A percentile compares a stretch with the other conserved stretches of the same genome.
phyloP scores from a whole-genome alignment of 2,797 vertebrate species.

The Ibycter americanus region DNA sequence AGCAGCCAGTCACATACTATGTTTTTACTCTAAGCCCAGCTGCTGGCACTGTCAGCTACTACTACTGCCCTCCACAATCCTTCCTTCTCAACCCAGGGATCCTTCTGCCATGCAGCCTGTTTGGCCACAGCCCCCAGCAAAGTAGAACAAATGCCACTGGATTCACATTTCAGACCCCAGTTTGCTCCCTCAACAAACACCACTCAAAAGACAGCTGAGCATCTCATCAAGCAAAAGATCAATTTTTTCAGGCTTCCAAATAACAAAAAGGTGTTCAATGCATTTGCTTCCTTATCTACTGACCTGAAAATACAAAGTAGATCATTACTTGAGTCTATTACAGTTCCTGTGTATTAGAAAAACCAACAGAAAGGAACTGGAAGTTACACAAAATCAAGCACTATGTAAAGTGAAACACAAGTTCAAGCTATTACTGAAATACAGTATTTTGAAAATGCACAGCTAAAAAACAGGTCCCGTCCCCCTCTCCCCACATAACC shows the following conservation, averaged over 20 bases:
- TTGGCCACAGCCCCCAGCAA: accelerated
- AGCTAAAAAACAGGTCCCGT: background rate
- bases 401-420: background rate
- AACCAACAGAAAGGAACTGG: background rate
- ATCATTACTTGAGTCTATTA: background rate
- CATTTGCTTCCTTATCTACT: background rate
- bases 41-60: background rate
- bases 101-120: background rate
- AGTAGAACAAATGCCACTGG: accelerated
- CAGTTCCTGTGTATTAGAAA: background rate
- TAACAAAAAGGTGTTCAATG: background rate
- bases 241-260: background rate
- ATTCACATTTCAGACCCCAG: background rate
- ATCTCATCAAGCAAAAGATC: background rate
- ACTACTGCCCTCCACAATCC: background rate
- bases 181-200: background rate
- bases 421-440: background rate
- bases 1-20: background rate
- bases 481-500: background rate
- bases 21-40: background rate
- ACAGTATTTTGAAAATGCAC: background rate
- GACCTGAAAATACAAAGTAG: background rate
- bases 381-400: background rate
- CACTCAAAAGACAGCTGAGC: background rate
- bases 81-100: background rate